These are phyloP conservation scores for Etheostoma perlongum DNA, from an alignment of 2,797 vertebrate species.

Conservation along the genomic window DNA sequence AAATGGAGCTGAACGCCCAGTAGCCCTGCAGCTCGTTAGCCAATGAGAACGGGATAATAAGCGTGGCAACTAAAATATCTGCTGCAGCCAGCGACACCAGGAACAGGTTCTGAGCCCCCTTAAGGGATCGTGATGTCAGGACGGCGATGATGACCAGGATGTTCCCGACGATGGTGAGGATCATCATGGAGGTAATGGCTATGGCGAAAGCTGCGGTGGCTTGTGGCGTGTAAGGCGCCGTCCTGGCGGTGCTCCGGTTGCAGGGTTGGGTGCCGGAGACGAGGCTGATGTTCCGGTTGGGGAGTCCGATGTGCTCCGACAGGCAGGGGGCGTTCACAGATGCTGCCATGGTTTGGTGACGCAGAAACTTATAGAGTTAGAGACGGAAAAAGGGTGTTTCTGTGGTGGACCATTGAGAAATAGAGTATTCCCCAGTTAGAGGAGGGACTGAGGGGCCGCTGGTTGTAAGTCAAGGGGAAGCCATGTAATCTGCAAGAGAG, in stretches of 20 bases:
- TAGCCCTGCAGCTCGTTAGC: conserved; percentile 93
- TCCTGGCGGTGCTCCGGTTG: conserved; percentile 61
- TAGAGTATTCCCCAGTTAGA: not conserved
- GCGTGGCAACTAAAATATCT: conserved; percentile 92
- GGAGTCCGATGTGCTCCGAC: conserved; percentile 40
- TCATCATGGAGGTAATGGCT: conserved; percentile 87
- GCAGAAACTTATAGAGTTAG: not conserved
- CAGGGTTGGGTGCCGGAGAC: conserved; percentile 45
- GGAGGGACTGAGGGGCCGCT: not conserved
- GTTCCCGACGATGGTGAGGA: conserved; percentile 92
- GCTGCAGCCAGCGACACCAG: conserved; percentile 92
- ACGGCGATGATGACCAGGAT: conserved; percentile 91
- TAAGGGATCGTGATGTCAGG: conserved; percentile 89
- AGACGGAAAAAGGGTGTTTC: not conserved
- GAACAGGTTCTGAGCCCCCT: conserved; percentile 92
- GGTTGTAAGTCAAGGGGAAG: conserved; percentile 19
- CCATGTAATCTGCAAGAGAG: conserved; percentile 32
- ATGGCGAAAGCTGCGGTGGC: conserved; percentile 87
- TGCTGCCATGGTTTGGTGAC: conserved; percentile 47
- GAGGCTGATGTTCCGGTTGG: conserved; percentile 54
- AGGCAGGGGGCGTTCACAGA: conserved; percentile 40
- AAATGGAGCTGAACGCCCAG: conserved; percentile 90
- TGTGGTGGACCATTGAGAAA: conserved; percentile 30
- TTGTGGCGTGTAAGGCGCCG: conserved; percentile 82
- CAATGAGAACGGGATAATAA: conserved; percentile 93